phyloP scores from a whole-genome alignment of 2,113 vertebrate species.

The Micromys minutus region DNA sequence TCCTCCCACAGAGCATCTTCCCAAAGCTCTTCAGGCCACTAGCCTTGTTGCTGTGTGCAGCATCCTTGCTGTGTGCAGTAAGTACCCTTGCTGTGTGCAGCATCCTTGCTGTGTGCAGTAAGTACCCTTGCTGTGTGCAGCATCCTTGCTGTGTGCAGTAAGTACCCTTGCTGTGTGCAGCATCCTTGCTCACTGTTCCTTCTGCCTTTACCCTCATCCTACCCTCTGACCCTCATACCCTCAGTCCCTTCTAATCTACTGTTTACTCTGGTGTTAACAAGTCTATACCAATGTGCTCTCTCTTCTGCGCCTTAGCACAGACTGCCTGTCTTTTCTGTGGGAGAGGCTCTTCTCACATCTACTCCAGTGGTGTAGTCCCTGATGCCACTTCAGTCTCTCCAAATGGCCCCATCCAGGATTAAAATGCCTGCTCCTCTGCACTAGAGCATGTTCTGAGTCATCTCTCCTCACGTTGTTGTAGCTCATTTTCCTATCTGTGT shows the following conservation, averaged over 20 bases:
- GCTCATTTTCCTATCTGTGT: neutral
- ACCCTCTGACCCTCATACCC: neutral
- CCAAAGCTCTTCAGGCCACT: neutral
- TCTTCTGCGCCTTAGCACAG: neutral
- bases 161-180: no score
- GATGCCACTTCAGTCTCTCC: constrained; percentile 5
- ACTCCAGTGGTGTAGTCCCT: neutral
- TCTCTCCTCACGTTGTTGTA: neutral
- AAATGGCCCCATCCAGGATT: neutral
- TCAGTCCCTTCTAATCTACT: neutral
- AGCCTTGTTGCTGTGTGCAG: neutral
- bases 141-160: no score
- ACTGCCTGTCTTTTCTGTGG: neutral
- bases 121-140: no score
- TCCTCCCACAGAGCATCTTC: neutral
- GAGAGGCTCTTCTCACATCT: neutral
- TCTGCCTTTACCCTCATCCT: neutral
- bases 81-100: no score
- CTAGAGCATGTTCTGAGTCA: neutral
- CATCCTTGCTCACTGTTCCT: neutral
- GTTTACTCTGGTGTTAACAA: neutral
- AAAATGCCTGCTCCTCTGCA: neutral
- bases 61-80: neutral
- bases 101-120: no score
- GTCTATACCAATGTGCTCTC: neutral